Evolutionary conservation across 2,888 invertebrate genomes (phyloP), one percentile per base, ranked within the genome.

Genomic region (Bibio marci): DNA sequence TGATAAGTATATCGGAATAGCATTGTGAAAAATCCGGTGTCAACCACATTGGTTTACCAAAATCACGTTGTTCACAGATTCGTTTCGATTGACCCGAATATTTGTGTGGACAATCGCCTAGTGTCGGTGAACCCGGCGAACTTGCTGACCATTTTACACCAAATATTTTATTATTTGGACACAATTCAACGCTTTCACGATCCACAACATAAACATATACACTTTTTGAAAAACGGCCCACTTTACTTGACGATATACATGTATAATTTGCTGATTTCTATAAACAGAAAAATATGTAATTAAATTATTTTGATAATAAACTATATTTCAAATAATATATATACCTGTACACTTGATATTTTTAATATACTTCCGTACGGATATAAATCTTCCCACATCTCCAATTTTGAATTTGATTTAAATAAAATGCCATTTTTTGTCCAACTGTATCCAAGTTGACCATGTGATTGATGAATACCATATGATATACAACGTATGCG

Each of bases 301-400:
- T n/a, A 14, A n/a, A 35, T 15, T 14, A 2, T 34, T 31, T 34
- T 18, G n/a, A n/a, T n/a, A n/a, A n/a, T n/a, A n/a, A n/a, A n/a
- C n/a, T 33, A 27, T 13, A 37, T n/a, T 27, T 31, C n/a, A 5
- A 27, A 28, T 28, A 25, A 27, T 22, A 30, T 8, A 17, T 25
- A 53, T 58, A 80, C 82, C 67, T 81, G 80, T 34, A 80, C 73
- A 48, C 77, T 79, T 48, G 73, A 76, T 22, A 87, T 73, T 53
- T 80, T 80, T 5, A 87, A 63, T 39, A 87, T 79, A 50, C 81
- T 85, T 8, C 87, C 87, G 41, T 80, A 76, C 1, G 86, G 86
- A 56, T 76, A 81, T 19, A 87, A 65, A 52, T 86, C 83, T 54
- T 87, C 86, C 76, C 85, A 85, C 48, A 80, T 79, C 50, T 80